These are phyloP conservation scores for Cybosia mesomella DNA, from an alignment of 2,888 invertebrate species.

Conservation along the genomic window DNA sequence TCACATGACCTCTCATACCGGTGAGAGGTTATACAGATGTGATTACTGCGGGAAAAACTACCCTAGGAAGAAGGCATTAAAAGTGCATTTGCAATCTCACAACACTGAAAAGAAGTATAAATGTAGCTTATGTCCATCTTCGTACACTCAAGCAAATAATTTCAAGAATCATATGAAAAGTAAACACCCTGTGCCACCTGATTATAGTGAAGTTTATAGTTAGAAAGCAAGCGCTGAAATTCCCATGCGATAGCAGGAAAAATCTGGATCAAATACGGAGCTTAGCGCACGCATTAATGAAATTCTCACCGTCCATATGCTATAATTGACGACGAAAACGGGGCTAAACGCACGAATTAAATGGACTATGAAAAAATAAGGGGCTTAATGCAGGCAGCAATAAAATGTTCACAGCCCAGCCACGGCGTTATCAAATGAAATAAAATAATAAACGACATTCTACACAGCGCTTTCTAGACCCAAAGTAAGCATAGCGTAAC, in stretches of 20 bases:
- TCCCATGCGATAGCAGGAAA: neutral
- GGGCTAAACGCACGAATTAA: neutral
- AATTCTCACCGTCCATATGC: neutral
- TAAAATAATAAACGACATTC: too few relatives aligned
- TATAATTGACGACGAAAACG: neutral
- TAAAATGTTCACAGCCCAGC: neutral
- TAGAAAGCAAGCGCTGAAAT: neutral
- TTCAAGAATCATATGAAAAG: constrained; percentile 80
- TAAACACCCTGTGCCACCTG: constrained; percentile 60
- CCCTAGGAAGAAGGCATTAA: constrained; percentile 74
- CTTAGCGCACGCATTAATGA: neutral
- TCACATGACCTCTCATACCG: constrained; percentile 83
- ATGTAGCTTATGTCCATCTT: constrained; percentile 75
- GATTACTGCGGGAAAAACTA: constrained; percentile 83
- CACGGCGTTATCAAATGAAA: neutral
- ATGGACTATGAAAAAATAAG: neutral
- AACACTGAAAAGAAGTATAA: constrained; percentile 78
- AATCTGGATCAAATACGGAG: neutral
- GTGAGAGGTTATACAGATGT: constrained; percentile 80
- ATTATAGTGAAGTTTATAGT: constrained; percentile 16
- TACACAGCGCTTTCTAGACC: too few relatives aligned
- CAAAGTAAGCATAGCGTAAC: too few relatives aligned
- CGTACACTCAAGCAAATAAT: constrained; percentile 81
- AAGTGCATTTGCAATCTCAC: constrained; percentile 83
- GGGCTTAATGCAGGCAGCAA: neutral